Evolutionary conservation across 2,797 vertebrate genomes (phyloP), one percentile per base, ranked within the genome.

Genomic region (Phoebastria nigripes): DNA sequence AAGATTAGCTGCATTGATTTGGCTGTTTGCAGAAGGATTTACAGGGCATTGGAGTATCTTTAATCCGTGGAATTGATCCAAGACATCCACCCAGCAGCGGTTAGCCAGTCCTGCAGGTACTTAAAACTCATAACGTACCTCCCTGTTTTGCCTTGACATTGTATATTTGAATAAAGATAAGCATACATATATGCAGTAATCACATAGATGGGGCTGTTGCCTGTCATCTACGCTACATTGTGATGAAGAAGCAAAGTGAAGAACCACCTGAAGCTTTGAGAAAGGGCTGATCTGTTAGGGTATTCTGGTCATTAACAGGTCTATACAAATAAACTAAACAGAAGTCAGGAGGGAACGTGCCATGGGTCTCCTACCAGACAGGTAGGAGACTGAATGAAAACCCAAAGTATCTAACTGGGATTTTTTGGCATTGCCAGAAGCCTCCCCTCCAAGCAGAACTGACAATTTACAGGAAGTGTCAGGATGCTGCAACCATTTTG

Each of bases 401-500:
- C 69, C 19, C 8, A 1, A 44, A 73, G 16, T 31, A 20, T 66
- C 46, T 13, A 33, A 33, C 2, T 4, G 15, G 25, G 28, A 49
- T 33, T 58, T 93, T 49, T 59, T 69, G 11, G 10, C 63, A 20
- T 49, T 62, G 18, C 33, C 80, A 37, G 46, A 42, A 25, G 4
- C 11, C 31, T 29, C 15, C 33, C 11, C 1, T 33, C 28, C 33
- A 31, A 47, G 62, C 4, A 58, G 28, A 51, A 55, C 6, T 1
- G 8, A 4, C 13, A 42, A 13, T 39, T 76, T 49, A 35, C 31
- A 56, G 22, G 10, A 65, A 72, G 33, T 3, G 5, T 1, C 28
- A 13, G 58, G 61, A 49, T 35, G 5, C 0, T 4, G 54, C 11
- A 49, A 33, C 1, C 7, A 4, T 15, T 70, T 31, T 8, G 11